These are phyloP conservation scores for Sprattus sprattus DNA, from an alignment of 2,113 vertebrate species.

Conservation along the genomic window DNA sequence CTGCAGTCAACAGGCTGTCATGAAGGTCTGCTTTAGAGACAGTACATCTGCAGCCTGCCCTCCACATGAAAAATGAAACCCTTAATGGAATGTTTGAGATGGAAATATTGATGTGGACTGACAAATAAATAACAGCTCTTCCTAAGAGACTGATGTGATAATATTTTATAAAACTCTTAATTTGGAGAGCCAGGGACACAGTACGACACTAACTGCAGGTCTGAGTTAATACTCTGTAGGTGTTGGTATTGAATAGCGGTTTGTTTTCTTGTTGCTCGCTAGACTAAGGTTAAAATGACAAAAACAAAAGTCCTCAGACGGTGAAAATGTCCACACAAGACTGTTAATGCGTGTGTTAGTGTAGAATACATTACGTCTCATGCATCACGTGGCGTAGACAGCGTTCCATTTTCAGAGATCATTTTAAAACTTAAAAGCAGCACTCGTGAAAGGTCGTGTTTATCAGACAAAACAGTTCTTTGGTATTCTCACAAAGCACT, in stretches of 20 bases:
- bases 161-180: conserved; percentile 5
- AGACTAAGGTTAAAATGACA: neutral
- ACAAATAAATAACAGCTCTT: conserved; percentile 9
- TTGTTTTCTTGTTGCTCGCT: neutral
- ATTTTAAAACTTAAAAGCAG: conserved; percentile 31
- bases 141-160: neutral
- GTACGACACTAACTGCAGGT: neutral
- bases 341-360: too few relatives aligned
- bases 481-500: neutral
- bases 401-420: conserved; percentile 27
- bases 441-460: conserved; percentile 32
- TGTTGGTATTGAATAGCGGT: neutral
- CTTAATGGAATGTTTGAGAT: conserved; percentile 9
- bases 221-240: neutral
- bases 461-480: conserved; percentile 21
- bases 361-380: too few relatives aligned
- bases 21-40: neutral
- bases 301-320: neutral
- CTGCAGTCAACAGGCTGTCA: neutral
- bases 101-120: neutral
- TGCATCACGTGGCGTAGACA: neutral
- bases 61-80: neutral
- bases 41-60: neutral
- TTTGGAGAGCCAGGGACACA: neutral
- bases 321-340: neutral